Base-by-base conservation (phyloP, 2,888 invertebrate genomes). In the Drosophila mayaguana region DNA sequence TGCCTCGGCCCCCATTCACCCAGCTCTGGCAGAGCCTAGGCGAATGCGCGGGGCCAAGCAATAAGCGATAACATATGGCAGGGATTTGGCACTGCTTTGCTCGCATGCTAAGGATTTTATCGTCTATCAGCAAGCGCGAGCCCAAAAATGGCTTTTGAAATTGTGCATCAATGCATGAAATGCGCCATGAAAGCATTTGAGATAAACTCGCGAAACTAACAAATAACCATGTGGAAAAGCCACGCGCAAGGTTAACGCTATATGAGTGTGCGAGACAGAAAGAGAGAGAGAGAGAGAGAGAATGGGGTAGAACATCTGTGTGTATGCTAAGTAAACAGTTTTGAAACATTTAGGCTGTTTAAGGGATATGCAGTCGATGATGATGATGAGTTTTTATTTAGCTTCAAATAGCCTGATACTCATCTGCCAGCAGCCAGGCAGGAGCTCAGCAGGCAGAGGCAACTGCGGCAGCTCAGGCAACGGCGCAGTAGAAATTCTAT, bases 111-210 rank as follows among this genome's bases (percentile, higher is more conserved):
- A 69, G 63, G 40, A 56, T 67, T 69, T 73, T 80, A 81, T 81
- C 79, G 69, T 20, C 67, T 62, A 72, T 65, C 67, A 63, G 67
- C 50, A 55, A 63, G 68, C 74, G 62, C 60, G 67, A 75, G 55
- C 60, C 69, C 67, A 72, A 76, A 78, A 80, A 81, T 72, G 63
- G 71, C 80, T 75, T 78, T 84, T 84, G 72, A 83, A 83, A 86
- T 73, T 83, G 83, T 80, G 86, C 83, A 86, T 79, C 81, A 81
- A 80, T 84, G 83, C 86, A 84, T 84, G 80, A 83, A 83, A 83
- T 84, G 71, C 82, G 77, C 82, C 62, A 70, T 83, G 82, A 84
- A 84, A 84, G 78, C 80, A 65, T 63, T 86, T 78, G 64, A 83
- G 85, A 83, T 85, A 80, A 82, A 78, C 59, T 64, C 66, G 66